Conservation (phyloP, 92 coral and sea anemone genomes). For the Montipora capitata region DNA sequence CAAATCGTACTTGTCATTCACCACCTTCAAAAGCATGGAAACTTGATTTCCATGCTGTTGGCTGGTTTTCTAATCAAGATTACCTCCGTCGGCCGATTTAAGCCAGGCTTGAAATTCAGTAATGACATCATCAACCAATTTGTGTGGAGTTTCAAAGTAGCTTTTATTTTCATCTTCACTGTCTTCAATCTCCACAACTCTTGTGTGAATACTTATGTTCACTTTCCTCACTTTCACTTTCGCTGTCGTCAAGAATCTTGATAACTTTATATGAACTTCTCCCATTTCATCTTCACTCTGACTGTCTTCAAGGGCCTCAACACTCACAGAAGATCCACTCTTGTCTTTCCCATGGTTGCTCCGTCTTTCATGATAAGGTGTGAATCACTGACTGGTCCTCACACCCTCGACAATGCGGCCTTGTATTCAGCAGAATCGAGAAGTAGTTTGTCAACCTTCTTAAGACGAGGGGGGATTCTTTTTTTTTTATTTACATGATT, state of each 20-base stretch:
- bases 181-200: slow-evolving; percentile 10
- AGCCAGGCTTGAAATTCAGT: slow-evolving; percentile 46
- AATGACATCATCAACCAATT: neutral
- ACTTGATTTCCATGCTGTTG: slow-evolving; percentile 54
- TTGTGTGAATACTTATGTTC: slow-evolving; percentile 32
- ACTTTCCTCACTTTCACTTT: slow-evolving; percentile 17
- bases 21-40: slow-evolving; percentile 5
- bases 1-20: slow-evolving; percentile 15
- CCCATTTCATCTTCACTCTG: slow-evolving; percentile 11
- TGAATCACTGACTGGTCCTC: neutral
- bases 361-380: slow-evolving; percentile 10
- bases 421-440: slow-evolving; percentile 10
- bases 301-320: slow-evolving; percentile 10
- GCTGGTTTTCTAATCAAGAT: slow-evolving; percentile 31
- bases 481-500: neutral
- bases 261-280: slow-evolving; percentile 9
- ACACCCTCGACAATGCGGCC: neutral
- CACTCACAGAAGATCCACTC: slow-evolving; percentile 5
- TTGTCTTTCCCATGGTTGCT: neutral
- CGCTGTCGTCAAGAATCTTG: slow-evolving; percentile 30
- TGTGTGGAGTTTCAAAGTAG: neutral
- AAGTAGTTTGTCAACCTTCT: slow-evolving; percentile 29
- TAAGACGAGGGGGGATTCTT: slow-evolving; percentile 38
- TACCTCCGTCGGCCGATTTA: slow-evolving; percentile 57
- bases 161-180: neutral